Evolutionary conservation across 2,888 invertebrate species (phyloP).

Genomic region (Tenthredo scrophulariae): DNA sequence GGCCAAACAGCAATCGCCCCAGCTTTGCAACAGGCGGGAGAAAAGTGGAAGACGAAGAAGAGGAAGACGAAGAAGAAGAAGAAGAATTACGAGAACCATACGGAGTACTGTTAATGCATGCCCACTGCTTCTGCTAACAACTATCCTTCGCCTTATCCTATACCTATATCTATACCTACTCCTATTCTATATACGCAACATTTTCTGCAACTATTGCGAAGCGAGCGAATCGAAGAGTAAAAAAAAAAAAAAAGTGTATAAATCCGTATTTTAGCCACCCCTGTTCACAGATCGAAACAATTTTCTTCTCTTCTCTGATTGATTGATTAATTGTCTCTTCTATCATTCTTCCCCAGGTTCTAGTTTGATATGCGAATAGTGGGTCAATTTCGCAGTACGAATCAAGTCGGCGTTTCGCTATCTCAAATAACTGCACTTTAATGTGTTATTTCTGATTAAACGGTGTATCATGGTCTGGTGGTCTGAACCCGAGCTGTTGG

Average conservation of each 20-base stretch:
- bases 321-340: not conserved
- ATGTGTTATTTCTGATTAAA: constrained; percentile 51
- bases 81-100: constrained; percentile 69
- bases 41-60: constrained; percentile 33
- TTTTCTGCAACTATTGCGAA: not conserved
- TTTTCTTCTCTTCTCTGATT: not conserved
- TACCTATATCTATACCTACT: not conserved
- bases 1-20: constrained; percentile 20
- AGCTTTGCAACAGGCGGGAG: constrained; percentile 55
- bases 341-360: not conserved
- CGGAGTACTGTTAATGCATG: constrained; percentile 78
- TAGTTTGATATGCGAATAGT: not conserved
- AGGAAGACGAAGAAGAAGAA: not conserved
- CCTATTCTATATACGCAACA: not conserved
- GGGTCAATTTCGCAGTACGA: constrained; percentile 55
- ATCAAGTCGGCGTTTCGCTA: constrained; percentile 22
- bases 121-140: constrained; percentile 76
- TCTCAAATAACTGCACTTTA: constrained; percentile 46
- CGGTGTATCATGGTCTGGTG: constrained; percentile 42
- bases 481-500: constrained; percentile 14
- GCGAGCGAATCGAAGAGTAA: not conserved
- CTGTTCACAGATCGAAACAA: too few species aligned
- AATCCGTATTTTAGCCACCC: not conserved
- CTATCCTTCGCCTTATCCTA: constrained; percentile 65
- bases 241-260: not conserved